Evolutionary conservation across 2,797 vertebrate species (phyloP).

Genomic region (Harpagifer antarcticus): DNA sequence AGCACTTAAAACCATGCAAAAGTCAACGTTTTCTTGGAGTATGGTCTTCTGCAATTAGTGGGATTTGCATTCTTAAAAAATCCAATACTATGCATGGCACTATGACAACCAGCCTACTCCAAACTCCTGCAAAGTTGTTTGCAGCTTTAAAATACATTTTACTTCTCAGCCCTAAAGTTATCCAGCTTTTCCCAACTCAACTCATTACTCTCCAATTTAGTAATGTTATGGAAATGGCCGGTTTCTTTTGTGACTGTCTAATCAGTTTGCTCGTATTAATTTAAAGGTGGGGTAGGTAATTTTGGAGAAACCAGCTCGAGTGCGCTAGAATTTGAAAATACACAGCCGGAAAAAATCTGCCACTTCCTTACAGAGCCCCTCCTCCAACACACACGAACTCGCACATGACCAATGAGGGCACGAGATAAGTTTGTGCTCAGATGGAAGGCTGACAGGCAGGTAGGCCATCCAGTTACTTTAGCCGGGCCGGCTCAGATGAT

Average conservation of each 20-base stretch:
- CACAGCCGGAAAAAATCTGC: no score
- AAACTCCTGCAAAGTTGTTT: constrained; percentile 20
- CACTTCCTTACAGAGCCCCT: no score
- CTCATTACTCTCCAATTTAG: not conserved
- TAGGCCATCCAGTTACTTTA: no score
- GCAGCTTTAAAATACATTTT: constrained; percentile 16
- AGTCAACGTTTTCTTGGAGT: not conserved
- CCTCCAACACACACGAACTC: no score
- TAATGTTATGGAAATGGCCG: not conserved
- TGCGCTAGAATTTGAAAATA: no score
- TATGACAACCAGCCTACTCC: constrained; percentile 7
- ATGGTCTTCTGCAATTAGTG: not conserved
- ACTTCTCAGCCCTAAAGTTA: constrained; percentile 14
- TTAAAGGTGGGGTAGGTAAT: not conserved
- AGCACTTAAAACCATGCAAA: not conserved
- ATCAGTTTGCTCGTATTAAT: constrained; percentile 6
- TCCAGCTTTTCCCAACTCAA: not conserved
- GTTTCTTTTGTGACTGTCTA: not conserved
- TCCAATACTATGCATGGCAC: constrained; percentile 6
- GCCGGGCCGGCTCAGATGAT: no score
- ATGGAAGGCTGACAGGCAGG: no score
- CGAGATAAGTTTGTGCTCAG: no score
- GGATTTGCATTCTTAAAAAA: constrained; percentile 9
- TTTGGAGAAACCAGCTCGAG: no score
- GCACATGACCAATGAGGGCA: no score